Evolutionary conservation across 1,140 invertebrate species (phyloP), one percentile per base, ranked within the genome.

Genomic region (Hycleus cichorii): DNA sequence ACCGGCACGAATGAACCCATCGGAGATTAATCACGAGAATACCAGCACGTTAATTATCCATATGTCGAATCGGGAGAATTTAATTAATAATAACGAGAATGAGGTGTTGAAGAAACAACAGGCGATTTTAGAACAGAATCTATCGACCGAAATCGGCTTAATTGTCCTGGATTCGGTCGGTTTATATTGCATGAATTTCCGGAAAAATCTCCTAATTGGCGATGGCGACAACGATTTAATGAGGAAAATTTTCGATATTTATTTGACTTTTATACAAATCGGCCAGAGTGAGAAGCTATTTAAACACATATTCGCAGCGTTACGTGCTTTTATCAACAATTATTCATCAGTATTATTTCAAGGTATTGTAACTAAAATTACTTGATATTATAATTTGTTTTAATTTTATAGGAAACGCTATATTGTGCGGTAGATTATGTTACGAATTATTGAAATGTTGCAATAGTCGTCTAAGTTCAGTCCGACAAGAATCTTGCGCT

Each of bases 261-360:
- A 95, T 69, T 71, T 97, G n/a, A 83, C 84, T 4, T 88, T 95
- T 64, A 78, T 97, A 8, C 86, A 91, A 74, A 81, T 90, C 25
- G 89, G 91, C 3, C 94, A 97, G 71, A 95, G 93, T 27, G 94
- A 97, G 74, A 85, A 80, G 8, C 75, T 97, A 25, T 86, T 93
- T 64, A 89, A 90, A 64, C 93, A 97, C 71, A 83, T 95, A 3
- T 96, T 97, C 75, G 92, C 92, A 7, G 87, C 90, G 0, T 75
- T 97, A 25, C 80, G 93, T 64, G 86, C 90, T 1, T 96, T 95
- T 66, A 89, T 97, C 38, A 94, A 93, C 74, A 92, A 95, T 75
- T 93, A 90, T 69, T 89, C 90, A 52, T 79, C 82, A 58, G 85
- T 85, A 7, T 72, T 92, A 18, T 93, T 91, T 77, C 83, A 89